Percentiles rank a stretch among this genome's conserved stretches.
Conservation (phyloP, 2,888 invertebrate genomes). For the Lasioglossum oenotherae region DNA sequence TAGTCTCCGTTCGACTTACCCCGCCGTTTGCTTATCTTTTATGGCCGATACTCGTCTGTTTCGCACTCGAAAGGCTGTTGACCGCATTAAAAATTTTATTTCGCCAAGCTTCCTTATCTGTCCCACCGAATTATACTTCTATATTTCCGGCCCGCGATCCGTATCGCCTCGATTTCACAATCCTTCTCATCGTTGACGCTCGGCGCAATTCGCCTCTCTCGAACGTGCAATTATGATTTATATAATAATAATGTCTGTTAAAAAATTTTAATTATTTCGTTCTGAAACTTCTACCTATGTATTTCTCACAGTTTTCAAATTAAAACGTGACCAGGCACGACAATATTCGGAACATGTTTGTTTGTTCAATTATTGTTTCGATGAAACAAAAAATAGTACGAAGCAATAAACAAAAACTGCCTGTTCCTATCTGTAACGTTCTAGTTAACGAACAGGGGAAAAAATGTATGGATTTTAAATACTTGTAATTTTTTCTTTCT, state of each 20-base stretch:
- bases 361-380: background rate
- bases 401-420: no score
- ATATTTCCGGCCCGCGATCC: background rate
- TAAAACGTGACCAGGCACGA: no score
- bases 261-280: background rate
- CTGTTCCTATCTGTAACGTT: no score
- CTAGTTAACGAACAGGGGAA: no score
- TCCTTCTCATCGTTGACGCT: background rate
- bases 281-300: no score
- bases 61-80: background rate
- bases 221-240: background rate
- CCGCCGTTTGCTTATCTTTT: slow-evolving; percentile 49
- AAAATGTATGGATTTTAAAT: no score
- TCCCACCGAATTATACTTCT: background rate
- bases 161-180: background rate
- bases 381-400: no score
- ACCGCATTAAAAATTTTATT: slow-evolving; percentile 9
- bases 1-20: slow-evolving; percentile 53
- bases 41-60: slow-evolving; percentile 30
- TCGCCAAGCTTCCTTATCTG: background rate
- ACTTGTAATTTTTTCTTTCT: no score
- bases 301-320: no score
- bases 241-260: no score
- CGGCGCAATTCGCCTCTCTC: background rate
- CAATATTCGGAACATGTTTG: no score